Conservation (phyloP, 2,113 vertebrate genomes). For the Myotis davidii region DNA sequence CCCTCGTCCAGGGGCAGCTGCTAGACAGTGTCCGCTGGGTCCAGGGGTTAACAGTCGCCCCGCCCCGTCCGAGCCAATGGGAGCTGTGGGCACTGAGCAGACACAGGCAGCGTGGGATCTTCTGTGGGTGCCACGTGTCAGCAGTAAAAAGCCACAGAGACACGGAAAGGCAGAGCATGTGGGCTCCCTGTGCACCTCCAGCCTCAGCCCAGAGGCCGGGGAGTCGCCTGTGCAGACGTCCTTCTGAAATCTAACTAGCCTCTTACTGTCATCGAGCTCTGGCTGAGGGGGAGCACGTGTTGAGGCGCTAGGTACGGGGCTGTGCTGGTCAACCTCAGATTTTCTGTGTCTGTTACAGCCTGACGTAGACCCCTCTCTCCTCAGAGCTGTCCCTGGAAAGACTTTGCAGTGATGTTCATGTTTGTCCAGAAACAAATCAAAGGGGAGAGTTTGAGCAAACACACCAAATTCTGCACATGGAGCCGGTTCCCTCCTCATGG, state of each 20-base stretch:
- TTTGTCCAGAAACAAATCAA: background rate
- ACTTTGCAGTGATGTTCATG: background rate
- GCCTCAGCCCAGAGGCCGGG: background rate
- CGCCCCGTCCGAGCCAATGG: background rate
- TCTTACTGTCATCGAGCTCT: background rate
- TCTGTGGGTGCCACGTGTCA: fast-evolving
- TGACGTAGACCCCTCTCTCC: background rate
- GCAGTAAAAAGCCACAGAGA: background rate
- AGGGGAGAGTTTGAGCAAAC: constrained; percentile 50
- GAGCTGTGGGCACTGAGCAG: background rate
- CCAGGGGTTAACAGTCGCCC: background rate
- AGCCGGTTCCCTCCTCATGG: constrained; percentile 64
- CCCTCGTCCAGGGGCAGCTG: background rate
- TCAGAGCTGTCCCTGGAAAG: background rate
- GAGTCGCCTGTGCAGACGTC: background rate
- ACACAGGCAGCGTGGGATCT: fast-evolving
- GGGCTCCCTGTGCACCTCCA: background rate
- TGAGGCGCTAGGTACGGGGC: background rate
- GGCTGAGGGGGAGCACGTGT: background rate
- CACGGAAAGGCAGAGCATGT: fast-evolving
- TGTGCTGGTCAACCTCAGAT: background rate
- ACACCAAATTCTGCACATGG: constrained; percentile 52
- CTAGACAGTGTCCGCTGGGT: background rate
- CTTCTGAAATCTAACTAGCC: background rate
- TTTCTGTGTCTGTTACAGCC: background rate